Percentiles rank a stretch among this genome's conserved stretches.
phyloP scores from a whole-genome alignment of 2,113 vertebrate species.

The Entelurus aequoreus region DNA sequence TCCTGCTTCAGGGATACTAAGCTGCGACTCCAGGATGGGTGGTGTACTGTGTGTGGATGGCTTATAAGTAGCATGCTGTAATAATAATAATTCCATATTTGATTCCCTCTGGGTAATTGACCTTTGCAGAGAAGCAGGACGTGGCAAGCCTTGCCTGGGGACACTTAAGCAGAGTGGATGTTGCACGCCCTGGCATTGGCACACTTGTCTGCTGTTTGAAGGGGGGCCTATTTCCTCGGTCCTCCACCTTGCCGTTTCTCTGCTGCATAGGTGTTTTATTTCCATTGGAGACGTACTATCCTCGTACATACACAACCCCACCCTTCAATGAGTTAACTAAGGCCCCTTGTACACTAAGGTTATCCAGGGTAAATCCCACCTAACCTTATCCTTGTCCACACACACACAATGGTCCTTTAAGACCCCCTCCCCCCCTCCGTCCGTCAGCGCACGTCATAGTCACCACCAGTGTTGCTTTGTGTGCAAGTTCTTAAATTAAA shows the following conservation, averaged over 20 bases:
- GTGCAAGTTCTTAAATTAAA: too few relatives aligned
- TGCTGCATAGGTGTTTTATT: constrained; percentile 57
- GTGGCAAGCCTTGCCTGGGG: constrained; percentile 43
- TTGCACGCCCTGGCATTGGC: constrained; percentile 23
- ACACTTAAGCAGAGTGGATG: constrained; percentile 34
- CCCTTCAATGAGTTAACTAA: not conserved
- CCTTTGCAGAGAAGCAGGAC: constrained; percentile 23
- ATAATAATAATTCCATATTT: constrained; percentile 51
- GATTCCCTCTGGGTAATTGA: constrained; percentile 44
- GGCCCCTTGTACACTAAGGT: too few relatives aligned
- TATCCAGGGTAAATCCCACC: too few relatives aligned
- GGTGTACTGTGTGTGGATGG: constrained; percentile 30
- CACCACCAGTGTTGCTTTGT: too few relatives aligned
- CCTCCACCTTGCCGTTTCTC: constrained; percentile 22
- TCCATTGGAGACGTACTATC: constrained; percentile 27
- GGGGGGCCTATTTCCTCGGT: constrained; percentile 24
- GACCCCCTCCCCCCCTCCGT: too few relatives aligned
- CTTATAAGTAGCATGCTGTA: constrained; percentile 45
- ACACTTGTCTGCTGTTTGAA: constrained; percentile 23
- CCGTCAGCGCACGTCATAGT: too few relatives aligned
- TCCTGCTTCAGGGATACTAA: constrained; percentile 36
- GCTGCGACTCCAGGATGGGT: constrained; percentile 38
- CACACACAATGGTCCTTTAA: too few relatives aligned
- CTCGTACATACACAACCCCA: not conserved
- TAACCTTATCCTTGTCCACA: too few relatives aligned